Conservation (phyloP, 2,888 invertebrate genomes). For the Baccha elongata region DNA sequence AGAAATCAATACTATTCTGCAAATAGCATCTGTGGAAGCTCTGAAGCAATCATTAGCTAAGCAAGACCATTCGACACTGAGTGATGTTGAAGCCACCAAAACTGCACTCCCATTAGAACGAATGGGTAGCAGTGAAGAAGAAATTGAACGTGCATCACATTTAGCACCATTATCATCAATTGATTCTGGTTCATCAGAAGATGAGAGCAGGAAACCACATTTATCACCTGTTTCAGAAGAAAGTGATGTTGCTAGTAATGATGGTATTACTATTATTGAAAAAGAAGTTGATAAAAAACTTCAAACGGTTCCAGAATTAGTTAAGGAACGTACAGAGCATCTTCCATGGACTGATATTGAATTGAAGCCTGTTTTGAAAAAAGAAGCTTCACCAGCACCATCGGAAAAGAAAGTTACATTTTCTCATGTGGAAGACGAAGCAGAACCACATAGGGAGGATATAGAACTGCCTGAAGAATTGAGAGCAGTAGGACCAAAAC, state of each 20-base stretch:
- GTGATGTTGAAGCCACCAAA: slow-evolving; percentile 83
- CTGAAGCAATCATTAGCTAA: slow-evolving; percentile 79
- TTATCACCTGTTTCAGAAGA: slow-evolving; percentile 80
- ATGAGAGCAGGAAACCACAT: slow-evolving; percentile 79
- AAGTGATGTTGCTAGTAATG: slow-evolving; percentile 77
- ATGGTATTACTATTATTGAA: slow-evolving; percentile 43
- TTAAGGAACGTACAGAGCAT: slow-evolving; percentile 36
- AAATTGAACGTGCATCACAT: slow-evolving; percentile 74
- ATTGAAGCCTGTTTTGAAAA: slow-evolving; percentile 79
- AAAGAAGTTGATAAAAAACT: slow-evolving; percentile 55
- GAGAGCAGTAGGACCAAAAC: slow-evolving; percentile 76
- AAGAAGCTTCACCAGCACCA: slow-evolving; percentile 82
- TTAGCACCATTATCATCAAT: slow-evolving; percentile 82
- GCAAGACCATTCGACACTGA: slow-evolving; percentile 82
- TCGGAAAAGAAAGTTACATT: slow-evolving; percentile 83
- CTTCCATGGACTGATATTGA: slow-evolving; percentile 76
- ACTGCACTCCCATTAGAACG: slow-evolving; percentile 79
- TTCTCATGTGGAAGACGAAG: slow-evolving; percentile 82
- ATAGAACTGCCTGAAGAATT: slow-evolving; percentile 81
- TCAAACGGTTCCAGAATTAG: slow-evolving; percentile 54
- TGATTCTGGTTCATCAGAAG: slow-evolving; percentile 82
- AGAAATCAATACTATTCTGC: slow-evolving; percentile 76
- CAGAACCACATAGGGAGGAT: slow-evolving; percentile 80
- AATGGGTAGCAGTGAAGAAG: slow-evolving; percentile 82
- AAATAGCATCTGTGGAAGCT: slow-evolving; percentile 78